Base-by-base conservation (phyloP, 2,113 vertebrate species). In the Chloebia gouldiae region DNA sequence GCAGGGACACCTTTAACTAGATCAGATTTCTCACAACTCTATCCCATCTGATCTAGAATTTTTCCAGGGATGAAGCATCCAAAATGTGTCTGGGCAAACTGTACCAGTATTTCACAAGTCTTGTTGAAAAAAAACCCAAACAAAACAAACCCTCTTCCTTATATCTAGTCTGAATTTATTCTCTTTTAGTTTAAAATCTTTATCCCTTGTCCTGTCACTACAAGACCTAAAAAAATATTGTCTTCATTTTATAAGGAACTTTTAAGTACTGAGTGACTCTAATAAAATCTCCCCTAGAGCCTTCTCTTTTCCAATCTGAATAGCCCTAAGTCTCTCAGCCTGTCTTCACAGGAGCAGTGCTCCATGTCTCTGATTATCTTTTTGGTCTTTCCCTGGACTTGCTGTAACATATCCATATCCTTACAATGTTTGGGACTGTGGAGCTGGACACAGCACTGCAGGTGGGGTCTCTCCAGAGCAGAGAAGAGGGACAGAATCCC, bases 361-460 rank as follows among this genome's bases (percentile, higher is more conserved):
- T 69, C 27, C 27, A 27, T 44, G 11, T 37, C 30, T 73, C 10
- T 60, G 14, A 13, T 33, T 51, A 9, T 33, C 16, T 59, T 69
- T 60, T 12, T 53, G 54, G 17, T 15, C 45, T 18, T 69, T 6
- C 17, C 15, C 27, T 35, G 37, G 44, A 19, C 18, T 59, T 44
- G 15, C 13, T 68, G 11, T 44, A 33, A 51, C 13, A 44, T 22
- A 17, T 51, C 33, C 11, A 4, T 37, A 37, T 60, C 22, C 28
- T 45, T 53, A 37, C 0, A 0, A 19, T 23, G 6, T 13, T 44
- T 10, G 10, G 11, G 5, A 23, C 31, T 22, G 4, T 28, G 7
- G 37, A 59, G 17, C 11, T 35, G 31, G 37, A 27, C 4, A 7
- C 83, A 68, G 44, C 6, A 27, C 37, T 35, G 4, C 37, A 44